A percentile compares a stretch with the other conserved stretches of the same genome.
Evolutionary conservation across 1,140 invertebrate species (phyloP).

Genomic region (Chironomus striatipennis): DNA sequence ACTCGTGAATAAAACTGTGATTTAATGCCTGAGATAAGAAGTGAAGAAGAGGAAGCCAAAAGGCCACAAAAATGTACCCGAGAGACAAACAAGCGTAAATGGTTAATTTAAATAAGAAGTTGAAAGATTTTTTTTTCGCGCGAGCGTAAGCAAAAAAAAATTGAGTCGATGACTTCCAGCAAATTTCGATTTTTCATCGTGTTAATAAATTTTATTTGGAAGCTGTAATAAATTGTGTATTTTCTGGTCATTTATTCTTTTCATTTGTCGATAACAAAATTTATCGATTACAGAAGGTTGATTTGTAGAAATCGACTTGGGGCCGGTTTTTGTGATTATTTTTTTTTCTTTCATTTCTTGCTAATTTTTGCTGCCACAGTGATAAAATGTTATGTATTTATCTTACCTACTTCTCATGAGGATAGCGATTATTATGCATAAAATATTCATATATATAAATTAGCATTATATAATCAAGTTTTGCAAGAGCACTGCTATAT

Average conservation of each 20-base stretch:
- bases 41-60: no score
- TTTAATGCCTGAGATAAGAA: no score
- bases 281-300: background rate
- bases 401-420: no score
- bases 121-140: background rate
- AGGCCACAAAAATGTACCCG: background rate
- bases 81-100: background rate
- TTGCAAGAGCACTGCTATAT: no score
- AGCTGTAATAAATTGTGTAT: background rate
- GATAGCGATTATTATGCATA: no score
- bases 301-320: background rate
- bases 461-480: no score
- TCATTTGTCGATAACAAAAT: background rate
- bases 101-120: background rate
- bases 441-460: no score
- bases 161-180: background rate
- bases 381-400: no score
- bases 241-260: background rate
- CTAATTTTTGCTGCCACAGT: no score
- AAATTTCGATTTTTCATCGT: background rate
- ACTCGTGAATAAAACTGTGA: background rate
- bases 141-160: no score
- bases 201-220: background rate
- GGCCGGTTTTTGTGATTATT: background rate
- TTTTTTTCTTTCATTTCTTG: no score